Base-by-base conservation (phyloP, 2,888 invertebrate genomes). In the Leucoma salicis region DNA sequence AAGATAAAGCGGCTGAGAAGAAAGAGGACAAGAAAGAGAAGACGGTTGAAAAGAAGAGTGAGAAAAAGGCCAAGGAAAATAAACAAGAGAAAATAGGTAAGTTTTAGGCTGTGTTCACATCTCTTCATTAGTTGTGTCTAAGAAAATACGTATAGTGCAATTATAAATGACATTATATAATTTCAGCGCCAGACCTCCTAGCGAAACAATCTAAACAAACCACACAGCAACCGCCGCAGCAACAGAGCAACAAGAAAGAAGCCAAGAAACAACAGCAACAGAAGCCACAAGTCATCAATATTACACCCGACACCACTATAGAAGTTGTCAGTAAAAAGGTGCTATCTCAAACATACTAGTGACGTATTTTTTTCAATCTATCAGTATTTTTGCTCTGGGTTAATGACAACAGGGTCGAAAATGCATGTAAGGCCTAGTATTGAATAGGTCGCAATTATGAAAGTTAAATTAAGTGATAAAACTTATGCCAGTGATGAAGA, bases 241-340 rank as follows among this genome's bases (percentile, higher is more conserved):
- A 64, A 47, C 52, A 62, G 43, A 46, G 65, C 45, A 69, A 71
- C 49, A 70, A 72, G 52, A 70, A 74, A 39, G 65, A 73, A 7
- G 53, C 51, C 27, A 49, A 64, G 15, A 49, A 55, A 25, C n/a
- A n/a, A n/a, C n/a, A n/a, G n/a, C 60, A 58, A 29, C 58, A 58
- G 35, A 66, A 66, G 14, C 54, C 61, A 0, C 70, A 72, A 39
- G 64, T 74, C 1, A 64, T 77, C 42, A 82, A 79, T 53, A 77
- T 78, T 38, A 74, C 83, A 0, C 74, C 81, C 0, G 83, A 86
- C 21, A 83, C 85, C 3, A 83, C 83, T 1, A 76, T 84, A 0
- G 80, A 86, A 46, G 69, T 83, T 14, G 76, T 82, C 15, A 74
- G 62, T 25, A 75, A 78, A 34, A 78, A 70, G 66, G 79, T 75